phyloP scores from a whole-genome alignment of 2,888 invertebrate genomes.

The Frankliniella intonsa region DNA sequence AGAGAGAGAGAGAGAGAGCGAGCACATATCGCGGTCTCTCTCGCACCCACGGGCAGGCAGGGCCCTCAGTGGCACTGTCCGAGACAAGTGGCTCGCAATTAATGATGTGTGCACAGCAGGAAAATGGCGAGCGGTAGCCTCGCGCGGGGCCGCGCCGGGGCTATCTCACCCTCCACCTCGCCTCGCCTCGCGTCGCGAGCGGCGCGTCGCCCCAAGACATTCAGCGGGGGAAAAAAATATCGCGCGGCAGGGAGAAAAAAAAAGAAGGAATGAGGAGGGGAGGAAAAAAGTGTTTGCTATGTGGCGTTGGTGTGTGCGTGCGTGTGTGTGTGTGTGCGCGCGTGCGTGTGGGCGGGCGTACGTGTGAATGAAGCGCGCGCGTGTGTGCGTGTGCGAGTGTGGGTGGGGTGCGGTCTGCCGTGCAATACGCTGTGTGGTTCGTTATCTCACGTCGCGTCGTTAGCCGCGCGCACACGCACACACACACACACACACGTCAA shows the following conservation, averaged over 20 bases:
- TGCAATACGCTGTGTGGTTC: slow-evolving; percentile 22
- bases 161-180: not conserved
- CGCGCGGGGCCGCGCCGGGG: too few species aligned
- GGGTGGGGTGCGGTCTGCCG: slow-evolving; percentile 4
- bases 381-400: not conserved
- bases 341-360: not conserved
- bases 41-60: not conserved
- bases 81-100: slow-evolving; percentile 22
- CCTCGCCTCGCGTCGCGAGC: not conserved
- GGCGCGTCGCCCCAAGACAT: not conserved
- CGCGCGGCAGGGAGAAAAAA: not conserved
- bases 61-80: not conserved
- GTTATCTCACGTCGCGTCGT: slow-evolving; percentile 26
- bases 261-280: not conserved
- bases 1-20: too few species aligned
- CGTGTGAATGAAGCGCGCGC: not conserved
- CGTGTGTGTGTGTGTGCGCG: not conserved
- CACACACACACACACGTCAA: slow-evolving; percentile 1
- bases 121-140: not conserved
- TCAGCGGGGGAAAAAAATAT: not conserved
- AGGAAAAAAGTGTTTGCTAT: slow-evolving; percentile 18
- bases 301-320: not conserved
- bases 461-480: slow-evolving; percentile 5
- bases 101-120: slow-evolving; percentile 24
- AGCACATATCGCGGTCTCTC: not conserved